A percentile compares a stretch with the other conserved stretches of the same genome.
Conservation (phyloP, 2,113 vertebrate species). For the Carassius carassius region DNA sequence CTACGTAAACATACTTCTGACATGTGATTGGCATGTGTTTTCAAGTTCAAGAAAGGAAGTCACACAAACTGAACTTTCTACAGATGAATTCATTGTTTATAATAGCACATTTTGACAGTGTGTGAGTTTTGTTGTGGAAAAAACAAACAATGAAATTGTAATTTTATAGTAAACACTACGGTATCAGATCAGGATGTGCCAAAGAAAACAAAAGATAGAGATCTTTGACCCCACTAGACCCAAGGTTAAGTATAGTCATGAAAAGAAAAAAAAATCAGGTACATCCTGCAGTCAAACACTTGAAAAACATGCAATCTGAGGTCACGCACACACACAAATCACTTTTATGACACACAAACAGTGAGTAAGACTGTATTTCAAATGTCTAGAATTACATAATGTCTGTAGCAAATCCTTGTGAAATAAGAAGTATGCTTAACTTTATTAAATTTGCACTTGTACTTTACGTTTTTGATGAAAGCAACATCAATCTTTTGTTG, state of each 20-base stretch:
- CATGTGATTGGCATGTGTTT: not conserved
- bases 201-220: constrained; percentile 49
- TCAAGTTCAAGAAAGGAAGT: constrained; percentile 26
- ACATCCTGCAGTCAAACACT: constrained; percentile 70
- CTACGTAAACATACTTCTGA: not conserved
- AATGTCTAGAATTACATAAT: not conserved
- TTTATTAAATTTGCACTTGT: no score
- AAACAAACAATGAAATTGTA: constrained; percentile 1
- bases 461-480: no score
- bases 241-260: constrained; percentile 46
- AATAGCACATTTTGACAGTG: not conserved
- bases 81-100: not conserved
- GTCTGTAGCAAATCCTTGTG: not conserved
- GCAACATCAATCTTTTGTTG: no score
- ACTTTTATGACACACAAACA: not conserved
- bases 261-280: constrained; percentile 49
- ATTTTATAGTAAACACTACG: constrained; percentile 3
- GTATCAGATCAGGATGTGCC: not conserved
- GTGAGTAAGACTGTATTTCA: not conserved
- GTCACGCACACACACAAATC: constrained; percentile 51
- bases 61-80: not conserved
- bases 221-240: constrained; percentile 60
- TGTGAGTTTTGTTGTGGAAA: constrained; percentile 26
- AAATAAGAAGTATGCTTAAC: not conserved
- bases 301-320: constrained; percentile 57